Base-by-base conservation (phyloP, 2,113 vertebrate genomes). In the Lepisosteus oculatus region DNA sequence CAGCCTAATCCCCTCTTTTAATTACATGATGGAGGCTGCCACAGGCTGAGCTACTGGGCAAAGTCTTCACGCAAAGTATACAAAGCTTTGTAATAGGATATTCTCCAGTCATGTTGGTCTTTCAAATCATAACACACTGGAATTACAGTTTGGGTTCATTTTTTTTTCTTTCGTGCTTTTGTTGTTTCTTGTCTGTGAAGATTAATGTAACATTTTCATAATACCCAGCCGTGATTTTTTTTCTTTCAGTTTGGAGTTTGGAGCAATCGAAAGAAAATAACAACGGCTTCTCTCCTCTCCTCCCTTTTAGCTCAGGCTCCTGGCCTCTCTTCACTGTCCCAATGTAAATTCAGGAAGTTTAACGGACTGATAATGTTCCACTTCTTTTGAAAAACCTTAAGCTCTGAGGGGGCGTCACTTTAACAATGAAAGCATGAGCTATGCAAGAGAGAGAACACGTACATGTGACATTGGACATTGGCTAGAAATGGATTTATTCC, bases 1-100 rank as follows among this genome's bases (percentile, higher is more conserved):
- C 61, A 47, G 42, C 56, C 59, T 75, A 75, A 66, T 72, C 64
- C 69, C 64, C 67, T 44, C 44, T 43, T 78, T 75, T 78, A 75
- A 72, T 75, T 72, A 70, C 55, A 75, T 70, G 56, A 66, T 56
- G 67, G 65, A 61, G 62, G 55, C 44, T 17, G 45, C 15, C 8
- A 43, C 47, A 44, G 65, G 55, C 8, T 69, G 62, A 51, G 47
- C 47, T 9, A 51, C 47, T 51, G 47, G 47, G 11, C n/a, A 12
- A 59, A 59, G 12, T 47, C 11, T 42, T 54, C 29, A n/a, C 65
- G 51, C 63, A 66, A 72, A 67, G 62, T n/a, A 65, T 57, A 55
- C 43, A 54, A 68, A 41, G 47, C 45, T 14, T 41, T 29, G 7
- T 68, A 68, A 59, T 59, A 14, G 56, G 56, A 59, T 14, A 51